A percentile compares a stretch with the other conserved stretches of the same genome.
Conservation (phyloP, 2,888 invertebrate species). For the Acanthosepion esculentum region DNA sequence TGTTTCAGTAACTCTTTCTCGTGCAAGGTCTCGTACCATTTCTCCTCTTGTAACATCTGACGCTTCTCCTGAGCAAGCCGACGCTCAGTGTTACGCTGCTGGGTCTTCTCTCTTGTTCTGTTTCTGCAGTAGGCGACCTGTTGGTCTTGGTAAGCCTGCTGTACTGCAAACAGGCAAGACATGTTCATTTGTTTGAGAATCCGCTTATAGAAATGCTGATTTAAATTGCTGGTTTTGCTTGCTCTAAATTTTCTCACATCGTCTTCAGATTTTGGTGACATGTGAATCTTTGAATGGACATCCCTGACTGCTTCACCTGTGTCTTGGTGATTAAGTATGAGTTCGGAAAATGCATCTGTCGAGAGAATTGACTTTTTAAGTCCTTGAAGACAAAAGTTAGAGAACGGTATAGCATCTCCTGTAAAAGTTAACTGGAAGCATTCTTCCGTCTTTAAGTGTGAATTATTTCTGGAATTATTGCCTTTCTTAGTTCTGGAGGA, state of each 20-base stretch:
- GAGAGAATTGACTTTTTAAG: slow-evolving; percentile 53
- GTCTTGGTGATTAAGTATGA: slow-evolving; percentile 68
- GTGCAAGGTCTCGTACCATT: background rate
- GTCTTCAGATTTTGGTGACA: background rate
- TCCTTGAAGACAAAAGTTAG: slow-evolving; percentile 63
- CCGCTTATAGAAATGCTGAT: slow-evolving; percentile 51
- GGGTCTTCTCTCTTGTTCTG: background rate
- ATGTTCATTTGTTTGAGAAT: slow-evolving; percentile 71
- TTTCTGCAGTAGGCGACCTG: background rate
- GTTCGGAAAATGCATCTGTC: slow-evolving; percentile 70
- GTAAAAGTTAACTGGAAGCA: slow-evolving; percentile 41
- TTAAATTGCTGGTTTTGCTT: background rate
- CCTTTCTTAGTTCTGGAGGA: background rate
- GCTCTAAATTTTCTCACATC: background rate
- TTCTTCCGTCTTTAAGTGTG: background rate
- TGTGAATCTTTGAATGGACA: slow-evolving; percentile 68
- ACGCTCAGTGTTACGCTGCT: background rate
- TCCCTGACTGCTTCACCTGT: slow-evolving; percentile 69
- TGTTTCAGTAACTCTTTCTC: background rate
- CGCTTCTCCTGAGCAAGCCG: background rate
- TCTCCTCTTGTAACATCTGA: background rate
- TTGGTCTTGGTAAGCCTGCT: slow-evolving; percentile 68
- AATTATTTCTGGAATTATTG: background rate
- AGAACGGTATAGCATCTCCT: slow-evolving; percentile 64
- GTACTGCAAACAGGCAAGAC: slow-evolving; percentile 72